Base-by-base conservation (phyloP, 2,888 invertebrate genomes). In the Leptinotarsa peninsularis region DNA sequence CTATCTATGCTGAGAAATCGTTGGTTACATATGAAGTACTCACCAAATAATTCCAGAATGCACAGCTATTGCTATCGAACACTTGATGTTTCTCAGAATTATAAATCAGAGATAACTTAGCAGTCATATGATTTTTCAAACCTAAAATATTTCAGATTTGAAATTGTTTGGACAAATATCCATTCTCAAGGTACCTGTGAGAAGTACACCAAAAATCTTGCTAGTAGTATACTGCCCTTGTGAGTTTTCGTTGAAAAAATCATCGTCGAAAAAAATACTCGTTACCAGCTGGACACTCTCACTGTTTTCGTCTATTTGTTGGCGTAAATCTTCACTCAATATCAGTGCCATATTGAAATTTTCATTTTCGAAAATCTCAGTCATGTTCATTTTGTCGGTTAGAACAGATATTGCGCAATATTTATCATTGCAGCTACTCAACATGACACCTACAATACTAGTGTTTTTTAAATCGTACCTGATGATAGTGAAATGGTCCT, bases 121-220 rank as follows among this genome's bases (percentile, higher is more conserved):
- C 86, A 67, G 90, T 86, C 17, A 92, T 87, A 83, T 91, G 89
- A 0, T 89, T 86, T 52, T 89, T 86, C 15, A 84, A 90, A 0
- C 91, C 91, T 4, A 92, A 91, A 76, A 81, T 15, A 49, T 43
- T 18, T 76, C 15, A 66, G 15, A 14, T 21, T 21, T 67, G 21
- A 49, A 23, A 17, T 21, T 52, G 10, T 7, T n/a, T 52, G 21
- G n/a, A 21, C n/a, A 13, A n/a, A 17, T 21, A 15, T 49, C 49
- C 1, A n/a, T 56, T 33, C 71, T 56, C 3, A 56, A 10, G 10
- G 13, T 68, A 74, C 76, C 76, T 71, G 71, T 74, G 23, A 92
- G 87, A 1, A 91, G 88, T 50, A 93, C 86, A 49, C 92, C 92
- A 70, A 92, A 87, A 43, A 93, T 90, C 56, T 90, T 90, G 77